phyloP scores from a whole-genome alignment of 2,113 vertebrate species.

The Antennarius striatus region DNA sequence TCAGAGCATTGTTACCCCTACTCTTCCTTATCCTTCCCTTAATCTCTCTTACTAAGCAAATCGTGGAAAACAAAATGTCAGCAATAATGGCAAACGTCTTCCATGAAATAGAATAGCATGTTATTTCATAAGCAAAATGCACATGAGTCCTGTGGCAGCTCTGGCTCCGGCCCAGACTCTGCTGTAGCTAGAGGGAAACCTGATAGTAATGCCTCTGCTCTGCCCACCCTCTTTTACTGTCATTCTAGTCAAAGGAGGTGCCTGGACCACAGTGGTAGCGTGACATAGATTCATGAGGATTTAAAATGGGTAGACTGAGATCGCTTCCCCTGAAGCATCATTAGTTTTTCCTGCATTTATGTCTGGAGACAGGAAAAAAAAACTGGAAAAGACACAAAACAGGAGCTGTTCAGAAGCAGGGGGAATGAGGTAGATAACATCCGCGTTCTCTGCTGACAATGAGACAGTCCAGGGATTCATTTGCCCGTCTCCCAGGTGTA shows the following conservation, averaged over 20 bases:
- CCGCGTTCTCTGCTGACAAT: slow-evolving; percentile 32
- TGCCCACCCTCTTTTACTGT: slow-evolving; percentile 24
- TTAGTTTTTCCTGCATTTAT: slow-evolving; percentile 21
- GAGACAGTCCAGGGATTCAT: slow-evolving; percentile 43
- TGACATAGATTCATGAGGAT: slow-evolving; percentile 35
- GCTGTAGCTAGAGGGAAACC: slow-evolving; percentile 48
- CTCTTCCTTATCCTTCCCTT: slow-evolving; percentile 29
- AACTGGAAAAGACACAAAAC: slow-evolving; percentile 22
- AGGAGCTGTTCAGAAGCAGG: slow-evolving; percentile 23
- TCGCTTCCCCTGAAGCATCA: slow-evolving; percentile 26
- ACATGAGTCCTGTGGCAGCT: slow-evolving; percentile 28
- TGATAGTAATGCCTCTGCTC: slow-evolving; percentile 47
- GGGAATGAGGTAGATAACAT: slow-evolving; percentile 36
- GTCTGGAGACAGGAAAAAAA: slow-evolving; percentile 31
- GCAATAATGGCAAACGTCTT: slow-evolving; percentile 53
- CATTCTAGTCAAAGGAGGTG: slow-evolving; percentile 33
- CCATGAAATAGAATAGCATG: slow-evolving; percentile 49
- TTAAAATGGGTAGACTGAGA: slow-evolving; percentile 16
- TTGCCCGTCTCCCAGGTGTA: slow-evolving; percentile 34
- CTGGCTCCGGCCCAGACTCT: slow-evolving; percentile 36
- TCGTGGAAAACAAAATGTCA: slow-evolving; percentile 67
- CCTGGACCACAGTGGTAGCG: slow-evolving; percentile 31
- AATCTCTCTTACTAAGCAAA: slow-evolving; percentile 39
- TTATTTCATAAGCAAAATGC: slow-evolving; percentile 56
- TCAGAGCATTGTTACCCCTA: slow-evolving; percentile 37